phyloP scores from a whole-genome alignment of 2,888 invertebrate genomes.

The Synanthedon myopaeformis region DNA sequence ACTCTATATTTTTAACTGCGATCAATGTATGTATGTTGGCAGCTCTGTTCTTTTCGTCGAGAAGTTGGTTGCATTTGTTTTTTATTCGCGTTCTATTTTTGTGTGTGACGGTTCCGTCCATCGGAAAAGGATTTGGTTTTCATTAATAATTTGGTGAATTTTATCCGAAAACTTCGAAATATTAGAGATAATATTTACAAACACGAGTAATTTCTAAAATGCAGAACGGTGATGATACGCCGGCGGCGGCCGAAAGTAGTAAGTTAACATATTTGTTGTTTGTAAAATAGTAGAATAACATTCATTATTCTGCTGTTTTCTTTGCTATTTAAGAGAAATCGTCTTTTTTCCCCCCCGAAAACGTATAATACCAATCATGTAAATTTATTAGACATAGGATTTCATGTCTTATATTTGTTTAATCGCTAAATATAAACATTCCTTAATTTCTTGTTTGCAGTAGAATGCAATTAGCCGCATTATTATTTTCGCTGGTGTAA shows the following conservation, averaged over 20 bases:
- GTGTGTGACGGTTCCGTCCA: slow-evolving; percentile 66
- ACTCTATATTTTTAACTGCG: no score
- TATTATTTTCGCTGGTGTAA: slow-evolving; percentile 39
- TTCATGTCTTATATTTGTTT: slow-evolving; percentile 30
- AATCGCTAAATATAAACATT: slow-evolving; percentile 5
- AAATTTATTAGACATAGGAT: no score
- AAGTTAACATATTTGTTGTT: slow-evolving; percentile 42
- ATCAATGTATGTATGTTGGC: slow-evolving; percentile 13
- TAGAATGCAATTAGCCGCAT: slow-evolving; percentile 6
- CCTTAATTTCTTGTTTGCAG: not conserved
- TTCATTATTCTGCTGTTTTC: slow-evolving; percentile 41
- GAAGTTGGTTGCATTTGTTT: slow-evolving; percentile 58
- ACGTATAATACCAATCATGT: not conserved
- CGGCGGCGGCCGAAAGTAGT: slow-evolving; percentile 48
- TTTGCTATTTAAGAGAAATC: slow-evolving; percentile 15
- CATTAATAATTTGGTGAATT: slow-evolving; percentile 52
- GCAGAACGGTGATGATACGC: slow-evolving; percentile 63
- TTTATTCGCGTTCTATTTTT: slow-evolving; percentile 69
- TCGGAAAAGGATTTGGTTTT: slow-evolving; percentile 46
- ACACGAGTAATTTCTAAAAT: slow-evolving; percentile 28
- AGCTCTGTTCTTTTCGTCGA: slow-evolving; percentile 19
- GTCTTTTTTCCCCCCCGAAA: not conserved
- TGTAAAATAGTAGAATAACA: slow-evolving; percentile 45
- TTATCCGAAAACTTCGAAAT: slow-evolving; percentile 36
- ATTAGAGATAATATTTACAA: slow-evolving; percentile 14